Evolutionary conservation across 92 coral and sea anemone genomes (phyloP), one percentile per base, ranked within the genome.

Genomic region (Parazoanthus atlanticus): DNA sequence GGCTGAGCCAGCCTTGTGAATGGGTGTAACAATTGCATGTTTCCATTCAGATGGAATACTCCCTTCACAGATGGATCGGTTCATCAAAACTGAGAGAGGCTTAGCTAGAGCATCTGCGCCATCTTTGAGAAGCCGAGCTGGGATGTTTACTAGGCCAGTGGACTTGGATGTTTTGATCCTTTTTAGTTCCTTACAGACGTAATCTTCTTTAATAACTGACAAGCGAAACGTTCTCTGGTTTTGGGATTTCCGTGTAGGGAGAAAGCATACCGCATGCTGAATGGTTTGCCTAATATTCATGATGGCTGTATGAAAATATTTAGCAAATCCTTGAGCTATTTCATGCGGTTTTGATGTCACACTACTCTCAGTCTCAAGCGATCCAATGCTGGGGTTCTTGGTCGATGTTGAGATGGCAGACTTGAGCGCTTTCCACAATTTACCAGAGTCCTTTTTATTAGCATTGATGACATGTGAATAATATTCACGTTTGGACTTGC

Each of bases 101-200:
- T 76, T 86, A 21, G 89, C 89, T 31, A 86, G 82, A 15, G 81
- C 89, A 43, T 74, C 61, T 49, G 38, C 16, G 8, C 89, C 89
- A 36, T 86, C 89, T 56, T 86, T 86, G n/a, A 86, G 56, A 16
- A 86, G 84, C 32, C 83, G 89, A 23, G 89, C 74, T 13, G 89
- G 89, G 16, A 86, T 85, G 28, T 86, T 46, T 17, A n/a, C 58
- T 34, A 86, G 31, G 33, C 82, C 82, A 86, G 89, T 34, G 38
- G 1, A 34, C 38, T 34, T 74, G 31, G 88, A 81, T 81, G 79
- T 54, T 76, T 86, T 76, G 29, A 86, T 74, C 28, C 29, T 43
- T 43, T 43, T 43, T 43, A 43, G 49, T 43, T 43, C 49, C 49
- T 43, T 43, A 43, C 49, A 43, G 47, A 86, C 89, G 78, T 49